Base-by-base conservation (phyloP, 2,113 vertebrate species). In the Anhinga rufa region DNA sequence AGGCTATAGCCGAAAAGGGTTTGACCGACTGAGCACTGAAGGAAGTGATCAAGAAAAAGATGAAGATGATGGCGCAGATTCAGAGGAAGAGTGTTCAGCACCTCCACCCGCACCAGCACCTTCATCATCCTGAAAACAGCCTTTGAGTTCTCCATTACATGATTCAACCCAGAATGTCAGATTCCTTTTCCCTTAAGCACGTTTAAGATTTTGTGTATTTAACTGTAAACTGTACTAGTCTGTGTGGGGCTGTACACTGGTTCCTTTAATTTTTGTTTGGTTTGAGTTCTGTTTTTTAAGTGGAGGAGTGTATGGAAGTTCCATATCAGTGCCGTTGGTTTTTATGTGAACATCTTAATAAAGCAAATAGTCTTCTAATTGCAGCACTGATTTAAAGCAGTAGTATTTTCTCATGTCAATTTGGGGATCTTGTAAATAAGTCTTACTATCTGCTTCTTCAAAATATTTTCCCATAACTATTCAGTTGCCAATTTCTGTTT, bases 41-140 rank as follows among this genome's bases (percentile, higher is more conserved):
- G 99, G 99, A 68, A 99, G 99, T 13, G 99, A 99, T 97, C 99
- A 99, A 90, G 99, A 99, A 96, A 99, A 99, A 91, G 99, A 99
- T 6, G 99, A 99, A 1, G 99, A 99, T 36, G 99, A 99, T 6
- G 99, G 98, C 69, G 99, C 98, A 7, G 99, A 99, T 90, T 99
- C 99, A 0, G 99, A 99, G 95, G 99, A 99, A 93, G 99, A 99
- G 86, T 99, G 99, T 84, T 98, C 99, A 1, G 98, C 98, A 6
- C 98, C 98, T 31, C 98, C 98, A 64, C 97, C 97, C 14, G 78
- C 96, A 24, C 78, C 83, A 40, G 87, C 95, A 14, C 78, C 95
- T 40, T 96, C 95, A 10, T 97, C 98, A 84, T 98, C 98, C 95
- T 98, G 97, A 98, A 88, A 91, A 17, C 52, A 54, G 52, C 69